Conservation (phyloP, 2,797 vertebrate species). For the Anas bahamensis region DNA sequence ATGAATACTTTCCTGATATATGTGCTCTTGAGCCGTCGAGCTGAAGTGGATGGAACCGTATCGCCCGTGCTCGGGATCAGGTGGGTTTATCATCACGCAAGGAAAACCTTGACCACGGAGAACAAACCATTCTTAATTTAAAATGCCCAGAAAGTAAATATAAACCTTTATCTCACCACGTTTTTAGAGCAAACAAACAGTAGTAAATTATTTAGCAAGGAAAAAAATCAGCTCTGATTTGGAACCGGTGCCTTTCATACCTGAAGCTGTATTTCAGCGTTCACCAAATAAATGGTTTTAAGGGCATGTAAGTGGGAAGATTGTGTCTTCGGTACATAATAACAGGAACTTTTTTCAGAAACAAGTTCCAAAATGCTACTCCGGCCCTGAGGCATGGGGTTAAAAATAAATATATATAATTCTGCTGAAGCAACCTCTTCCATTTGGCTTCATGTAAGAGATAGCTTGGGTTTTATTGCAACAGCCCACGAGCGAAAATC, state of each 20-base stretch:
- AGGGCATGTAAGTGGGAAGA: neutral
- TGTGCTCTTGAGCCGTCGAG: too few relatives aligned
- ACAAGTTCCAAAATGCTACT: neutral
- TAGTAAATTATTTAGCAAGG: neutral
- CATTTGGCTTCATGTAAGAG: neutral
- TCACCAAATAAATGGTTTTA: neutral
- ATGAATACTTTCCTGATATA: too few relatives aligned
- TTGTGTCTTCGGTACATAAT: neutral
- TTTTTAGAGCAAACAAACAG: neutral
- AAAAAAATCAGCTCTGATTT: neutral
- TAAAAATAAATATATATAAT: neutral
- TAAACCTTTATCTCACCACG: neutral
- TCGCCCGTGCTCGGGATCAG: neutral
- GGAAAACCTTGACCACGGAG: neutral
- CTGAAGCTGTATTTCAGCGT: neutral
- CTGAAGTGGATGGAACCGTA: too few relatives aligned
- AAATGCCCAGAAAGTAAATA: neutral
- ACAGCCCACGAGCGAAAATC: neutral
- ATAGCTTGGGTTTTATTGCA: neutral
- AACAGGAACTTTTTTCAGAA: neutral
- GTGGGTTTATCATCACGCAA: neutral
- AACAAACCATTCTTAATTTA: neutral
- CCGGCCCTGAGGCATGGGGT: neutral
- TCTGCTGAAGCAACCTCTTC: neutral
- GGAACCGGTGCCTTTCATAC: neutral